Evolutionary conservation across 2,113 vertebrate species (phyloP).

Genomic region (Stigmatopora argus): DNA sequence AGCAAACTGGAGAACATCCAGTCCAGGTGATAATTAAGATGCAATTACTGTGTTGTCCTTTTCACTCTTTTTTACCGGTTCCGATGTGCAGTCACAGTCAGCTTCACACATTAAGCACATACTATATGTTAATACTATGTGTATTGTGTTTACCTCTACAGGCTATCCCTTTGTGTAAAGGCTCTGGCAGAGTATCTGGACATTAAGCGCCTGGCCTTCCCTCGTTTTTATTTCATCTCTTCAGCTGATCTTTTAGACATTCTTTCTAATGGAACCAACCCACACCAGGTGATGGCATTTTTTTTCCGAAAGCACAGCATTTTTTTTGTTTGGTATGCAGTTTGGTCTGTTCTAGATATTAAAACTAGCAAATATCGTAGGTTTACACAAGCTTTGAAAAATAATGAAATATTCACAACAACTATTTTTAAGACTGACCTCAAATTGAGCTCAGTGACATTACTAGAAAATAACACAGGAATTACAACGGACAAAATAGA

Average conservation of each 20-base stretch:
- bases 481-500: too few relatives aligned
- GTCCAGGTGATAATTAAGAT: constrained; percentile 70
- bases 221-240: constrained; percentile 95
- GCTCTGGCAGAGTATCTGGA: constrained; percentile 91
- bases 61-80: not conserved
- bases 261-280: constrained; percentile 88
- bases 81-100: not conserved
- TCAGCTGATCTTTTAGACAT: constrained; percentile 94
- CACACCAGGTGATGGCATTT: constrained; percentile 67
- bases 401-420: constrained; percentile 2
- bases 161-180: constrained; percentile 89
- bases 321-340: constrained; percentile 5
- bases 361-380: not conserved
- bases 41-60: not conserved
- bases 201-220: constrained; percentile 88
- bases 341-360: constrained; percentile 11
- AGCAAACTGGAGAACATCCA: constrained; percentile 86
- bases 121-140: constrained; percentile 6
- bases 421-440: not conserved
- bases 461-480: not conserved
- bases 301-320: constrained; percentile 4
- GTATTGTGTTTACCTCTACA: constrained; percentile 46
- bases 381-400: constrained; percentile 5
- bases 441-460: not conserved
- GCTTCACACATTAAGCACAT: not conserved